A percentile compares a stretch with the other conserved stretches of the same genome.
These are phyloP conservation scores for Cryptocephalus moraei DNA, from an alignment of 2,888 invertebrate genomes.

Conservation along the genomic window DNA sequence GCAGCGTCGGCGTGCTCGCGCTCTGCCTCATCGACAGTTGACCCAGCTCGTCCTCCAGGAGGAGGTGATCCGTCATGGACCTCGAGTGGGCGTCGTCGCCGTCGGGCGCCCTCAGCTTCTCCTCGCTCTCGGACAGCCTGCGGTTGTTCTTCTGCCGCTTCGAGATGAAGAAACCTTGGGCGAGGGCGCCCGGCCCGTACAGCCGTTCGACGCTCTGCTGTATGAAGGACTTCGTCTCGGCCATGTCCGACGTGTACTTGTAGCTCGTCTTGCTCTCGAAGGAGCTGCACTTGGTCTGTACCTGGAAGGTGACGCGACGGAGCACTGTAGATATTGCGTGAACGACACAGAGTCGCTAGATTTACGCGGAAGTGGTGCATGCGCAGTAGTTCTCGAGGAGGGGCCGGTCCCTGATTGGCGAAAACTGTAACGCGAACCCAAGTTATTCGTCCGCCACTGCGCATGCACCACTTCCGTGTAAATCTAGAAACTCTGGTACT, in stretches of 20 bases:
- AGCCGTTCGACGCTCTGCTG: constrained; percentile 81
- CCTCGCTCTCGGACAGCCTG: constrained; percentile 27
- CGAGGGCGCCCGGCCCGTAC: constrained; percentile 79
- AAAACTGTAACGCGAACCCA: too few species aligned
- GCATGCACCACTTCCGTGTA: too few species aligned
- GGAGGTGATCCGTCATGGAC: constrained; percentile 23
- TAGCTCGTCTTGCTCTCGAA: constrained; percentile 20
- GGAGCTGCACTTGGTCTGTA: constrained; percentile 15
- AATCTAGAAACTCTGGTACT: too few species aligned
- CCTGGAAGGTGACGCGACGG: too few species aligned
- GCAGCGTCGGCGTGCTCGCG: constrained; percentile 45
- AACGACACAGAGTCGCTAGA: too few species aligned
- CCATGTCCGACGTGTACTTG: constrained; percentile 25
- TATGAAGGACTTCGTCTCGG: constrained; percentile 65
- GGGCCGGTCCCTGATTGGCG: too few species aligned
- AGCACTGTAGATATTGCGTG: too few species aligned
- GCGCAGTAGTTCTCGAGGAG: too few species aligned
- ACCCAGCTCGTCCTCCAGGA: constrained; percentile 22
- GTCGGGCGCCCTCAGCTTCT: constrained; percentile 1
- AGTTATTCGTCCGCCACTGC: too few species aligned
- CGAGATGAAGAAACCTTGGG: constrained; percentile 72
- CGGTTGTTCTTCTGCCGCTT: constrained; percentile 41
- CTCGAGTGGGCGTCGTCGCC: constrained; percentile 22
- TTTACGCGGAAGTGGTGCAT: too few species aligned
- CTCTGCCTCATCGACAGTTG: constrained; percentile 34